Conservation (phyloP, 2,113 vertebrate genomes). For the Gadus macrocephalus region DNA sequence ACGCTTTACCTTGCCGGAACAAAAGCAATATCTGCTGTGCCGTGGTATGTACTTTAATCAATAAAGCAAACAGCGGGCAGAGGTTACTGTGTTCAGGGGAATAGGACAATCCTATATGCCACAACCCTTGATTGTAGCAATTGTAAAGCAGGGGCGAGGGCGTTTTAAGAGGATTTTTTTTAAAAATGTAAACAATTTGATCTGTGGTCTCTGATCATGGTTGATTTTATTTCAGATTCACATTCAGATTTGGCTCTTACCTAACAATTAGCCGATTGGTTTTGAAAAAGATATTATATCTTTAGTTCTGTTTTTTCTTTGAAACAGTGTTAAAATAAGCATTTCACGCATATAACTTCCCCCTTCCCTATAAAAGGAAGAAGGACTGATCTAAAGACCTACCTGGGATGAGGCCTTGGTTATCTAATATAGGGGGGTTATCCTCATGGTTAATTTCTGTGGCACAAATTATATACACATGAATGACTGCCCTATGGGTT, state of each 20-base stretch:
- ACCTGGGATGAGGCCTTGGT: too few species aligned
- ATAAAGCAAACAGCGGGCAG: neutral
- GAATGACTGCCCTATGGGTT: too few species aligned
- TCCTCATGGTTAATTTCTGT: too few species aligned
- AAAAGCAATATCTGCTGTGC: neutral
- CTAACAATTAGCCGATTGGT: constrained; percentile 31
- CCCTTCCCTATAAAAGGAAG: too few species aligned
- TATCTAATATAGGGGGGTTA: too few species aligned
- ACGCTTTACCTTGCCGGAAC: constrained; percentile 3
- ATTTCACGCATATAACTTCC: too few species aligned
- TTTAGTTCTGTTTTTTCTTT: constrained; percentile 29
- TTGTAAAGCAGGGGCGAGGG: constrained; percentile 33
- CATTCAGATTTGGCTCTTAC: constrained; percentile 61
- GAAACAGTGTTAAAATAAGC: constrained; percentile 22
- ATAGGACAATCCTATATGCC: constrained; percentile 40
- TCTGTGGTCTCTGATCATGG: constrained; percentile 24
- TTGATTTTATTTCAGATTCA: constrained; percentile 28
- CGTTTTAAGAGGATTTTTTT: constrained; percentile 9
- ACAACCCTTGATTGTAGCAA: constrained; percentile 46
- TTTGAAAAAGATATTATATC: constrained; percentile 8
- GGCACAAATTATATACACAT: too few species aligned
- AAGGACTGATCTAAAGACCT: too few species aligned
- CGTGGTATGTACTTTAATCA: neutral
- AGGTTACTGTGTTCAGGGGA: neutral
- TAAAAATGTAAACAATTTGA: constrained; percentile 45